Evolutionary conservation across 2,888 invertebrate genomes (phyloP).

Genomic region (Drosophila putrida): DNA sequence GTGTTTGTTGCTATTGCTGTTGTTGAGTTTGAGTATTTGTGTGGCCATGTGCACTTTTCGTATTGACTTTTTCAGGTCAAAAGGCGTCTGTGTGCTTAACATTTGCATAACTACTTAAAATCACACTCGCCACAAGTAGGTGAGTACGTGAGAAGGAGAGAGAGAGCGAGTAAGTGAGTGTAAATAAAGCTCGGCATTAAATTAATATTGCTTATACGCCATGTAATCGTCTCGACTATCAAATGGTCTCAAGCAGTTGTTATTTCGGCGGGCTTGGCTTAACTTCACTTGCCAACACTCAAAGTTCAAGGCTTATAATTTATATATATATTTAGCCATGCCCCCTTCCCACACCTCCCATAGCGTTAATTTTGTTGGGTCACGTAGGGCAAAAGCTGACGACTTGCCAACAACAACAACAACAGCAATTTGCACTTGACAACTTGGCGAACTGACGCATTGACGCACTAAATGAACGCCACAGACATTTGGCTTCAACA

Average conservation of each 20-base stretch:
- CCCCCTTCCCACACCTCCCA: slow-evolving; percentile 10
- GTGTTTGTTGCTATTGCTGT: slow-evolving; percentile 20
- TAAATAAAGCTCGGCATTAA: slow-evolving; percentile 38
- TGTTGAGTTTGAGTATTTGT: slow-evolving; percentile 18
- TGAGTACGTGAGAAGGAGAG: background rate
- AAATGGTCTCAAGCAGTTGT: slow-evolving; percentile 41
- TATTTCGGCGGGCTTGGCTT: slow-evolving; percentile 8
- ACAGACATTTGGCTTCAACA: slow-evolving; percentile 47
- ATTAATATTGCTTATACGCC: slow-evolving; percentile 72
- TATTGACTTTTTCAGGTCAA: slow-evolving; percentile 76
- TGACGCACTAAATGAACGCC: slow-evolving; percentile 25
- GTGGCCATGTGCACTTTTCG: slow-evolving; percentile 53
- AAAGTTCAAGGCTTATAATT: slow-evolving; percentile 68
- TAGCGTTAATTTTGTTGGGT: slow-evolving; percentile 62
- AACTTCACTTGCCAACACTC: slow-evolving; percentile 14
- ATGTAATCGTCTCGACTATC: slow-evolving; percentile 44
- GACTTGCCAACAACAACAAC: slow-evolving; percentile 57
- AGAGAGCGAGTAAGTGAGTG: slow-evolving; percentile 17
- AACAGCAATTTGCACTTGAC: slow-evolving; percentile 49
- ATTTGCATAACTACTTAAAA: slow-evolving; percentile 75
- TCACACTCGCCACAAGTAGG: slow-evolving; percentile 2
- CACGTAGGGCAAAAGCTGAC: slow-evolving; percentile 65
- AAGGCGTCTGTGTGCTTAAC: slow-evolving; percentile 67
- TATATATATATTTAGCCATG: slow-evolving; percentile 9
- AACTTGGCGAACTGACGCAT: slow-evolving; percentile 39